phyloP scores from a whole-genome alignment of 2,113 vertebrate species.

The Carollia perspicillata region DNA sequence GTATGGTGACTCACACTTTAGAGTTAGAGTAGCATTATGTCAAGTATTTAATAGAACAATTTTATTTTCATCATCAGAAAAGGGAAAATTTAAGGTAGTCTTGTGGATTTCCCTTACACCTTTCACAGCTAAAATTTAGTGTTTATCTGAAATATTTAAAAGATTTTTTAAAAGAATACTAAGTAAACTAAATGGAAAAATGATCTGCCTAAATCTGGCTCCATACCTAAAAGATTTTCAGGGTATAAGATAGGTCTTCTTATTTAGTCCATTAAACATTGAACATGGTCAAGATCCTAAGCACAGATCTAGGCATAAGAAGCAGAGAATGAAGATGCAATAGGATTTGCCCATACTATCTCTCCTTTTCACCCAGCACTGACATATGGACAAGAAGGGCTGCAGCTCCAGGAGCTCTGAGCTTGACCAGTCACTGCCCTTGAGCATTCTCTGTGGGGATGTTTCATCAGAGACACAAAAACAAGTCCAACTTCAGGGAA shows the following conservation, averaged over 20 bases:
- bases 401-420: background rate
- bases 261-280: background rate
- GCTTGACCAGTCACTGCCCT: background rate
- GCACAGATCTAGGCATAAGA: background rate
- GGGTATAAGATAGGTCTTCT: background rate
- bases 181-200: background rate
- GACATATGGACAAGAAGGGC: background rate
- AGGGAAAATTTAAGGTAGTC: conserved; percentile 61
- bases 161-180: background rate
- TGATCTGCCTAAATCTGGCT: background rate
- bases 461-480: background rate
- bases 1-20: conserved; percentile 80
- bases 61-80: conserved; percentile 67
- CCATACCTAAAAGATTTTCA: background rate
- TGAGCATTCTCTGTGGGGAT: background rate
- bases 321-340: background rate
- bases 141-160: conserved; percentile 8
- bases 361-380: background rate
- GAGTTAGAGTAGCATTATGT: conserved; percentile 81
- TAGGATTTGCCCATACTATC: background rate
- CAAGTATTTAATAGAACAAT: conserved; percentile 70
- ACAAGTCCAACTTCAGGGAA: background rate
- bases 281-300: background rate
- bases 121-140: background rate
- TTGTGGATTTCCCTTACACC: background rate